Evolutionary conservation across 2,888 invertebrate species (phyloP), one percentile per base, ranked within the genome.

Genomic region (Drosophila nr. perissopoda): DNA sequence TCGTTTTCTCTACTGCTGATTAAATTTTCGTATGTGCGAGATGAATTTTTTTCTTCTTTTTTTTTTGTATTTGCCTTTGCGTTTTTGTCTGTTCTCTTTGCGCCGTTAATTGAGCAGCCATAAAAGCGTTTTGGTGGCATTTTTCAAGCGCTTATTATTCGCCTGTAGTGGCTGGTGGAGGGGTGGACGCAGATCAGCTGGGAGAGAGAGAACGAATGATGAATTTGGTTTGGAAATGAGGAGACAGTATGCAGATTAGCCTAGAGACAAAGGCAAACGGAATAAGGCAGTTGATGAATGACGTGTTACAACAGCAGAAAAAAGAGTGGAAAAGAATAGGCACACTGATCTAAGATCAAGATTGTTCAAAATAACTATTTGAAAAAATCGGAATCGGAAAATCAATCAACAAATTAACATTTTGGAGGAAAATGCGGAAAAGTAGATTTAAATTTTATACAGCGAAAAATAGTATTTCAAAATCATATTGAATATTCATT

Each of bases 1-100:
- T 81, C 56, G 70, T 70, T 77, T 64, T 80, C 83, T 64, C 80
- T 59, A 68, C 69, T 71, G 67, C 70, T 68, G 71, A 81, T 81
- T 83, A 62, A 66, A 69, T 81, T 77, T 79, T 59, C 42, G 60
- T 65, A 56, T 77, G 56, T 58, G 38, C 57, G 58, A 72, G 42
- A 77, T 68, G 25, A 72, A 13, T 67, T 67, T 54, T 53, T 27
- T 31, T 31, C 11, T n/a, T 13, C 1, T 4, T 27, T 54, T 42
- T 42, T 38, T 10, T 48, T 8, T 31, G 21, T 38, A 11, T 46
- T 27, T 38, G 21, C 16, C 42, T 52, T 52, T 57, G 51, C 16
- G 33, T 31, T 46, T 61, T 46, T 61, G 61, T 46, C 13, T 71
- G 34, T 52, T 56, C 54, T 51, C 31, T 74, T 48, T 61, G 33